phyloP scores from a whole-genome alignment of 2,797 vertebrate species.

The Macrochelys suwanniensis region DNA sequence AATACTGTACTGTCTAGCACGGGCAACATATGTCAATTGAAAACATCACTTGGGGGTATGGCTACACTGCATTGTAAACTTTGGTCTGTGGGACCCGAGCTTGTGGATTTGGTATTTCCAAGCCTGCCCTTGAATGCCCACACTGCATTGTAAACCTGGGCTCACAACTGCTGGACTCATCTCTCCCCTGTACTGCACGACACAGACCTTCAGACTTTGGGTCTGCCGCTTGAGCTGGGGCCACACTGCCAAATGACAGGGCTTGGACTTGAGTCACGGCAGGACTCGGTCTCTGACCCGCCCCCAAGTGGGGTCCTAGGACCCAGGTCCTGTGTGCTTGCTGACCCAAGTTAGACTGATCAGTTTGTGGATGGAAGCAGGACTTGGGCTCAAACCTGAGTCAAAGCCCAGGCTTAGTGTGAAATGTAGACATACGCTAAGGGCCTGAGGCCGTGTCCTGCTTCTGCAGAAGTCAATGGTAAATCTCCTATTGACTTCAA shows the following conservation, averaged over 20 bases:
- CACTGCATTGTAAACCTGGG: background rate
- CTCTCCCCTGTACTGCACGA: background rate
- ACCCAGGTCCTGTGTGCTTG: background rate
- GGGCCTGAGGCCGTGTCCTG: conserved; percentile 14
- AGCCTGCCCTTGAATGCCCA: background rate
- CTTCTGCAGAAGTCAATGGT: background rate
- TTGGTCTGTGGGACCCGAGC: background rate
- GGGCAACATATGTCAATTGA: conserved; percentile 32
- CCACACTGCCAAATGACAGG: background rate
- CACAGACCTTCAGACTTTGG: background rate
- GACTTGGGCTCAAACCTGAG: background rate
- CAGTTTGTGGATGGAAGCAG: background rate
- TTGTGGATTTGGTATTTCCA: background rate
- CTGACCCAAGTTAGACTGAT: background rate
- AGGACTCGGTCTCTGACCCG: background rate
- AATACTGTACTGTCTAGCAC: background rate
- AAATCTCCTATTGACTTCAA: background rate
- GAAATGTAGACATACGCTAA: background rate
- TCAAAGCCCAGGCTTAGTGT: background rate
- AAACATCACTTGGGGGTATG: conserved; percentile 14
- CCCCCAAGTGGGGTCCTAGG: background rate
- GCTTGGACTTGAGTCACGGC: background rate
- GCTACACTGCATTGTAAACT: background rate
- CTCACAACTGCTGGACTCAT: background rate
- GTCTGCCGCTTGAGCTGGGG: background rate